phyloP scores from a whole-genome alignment of 2,113 vertebrate genomes.

The Neodon shergylaensis region DNA sequence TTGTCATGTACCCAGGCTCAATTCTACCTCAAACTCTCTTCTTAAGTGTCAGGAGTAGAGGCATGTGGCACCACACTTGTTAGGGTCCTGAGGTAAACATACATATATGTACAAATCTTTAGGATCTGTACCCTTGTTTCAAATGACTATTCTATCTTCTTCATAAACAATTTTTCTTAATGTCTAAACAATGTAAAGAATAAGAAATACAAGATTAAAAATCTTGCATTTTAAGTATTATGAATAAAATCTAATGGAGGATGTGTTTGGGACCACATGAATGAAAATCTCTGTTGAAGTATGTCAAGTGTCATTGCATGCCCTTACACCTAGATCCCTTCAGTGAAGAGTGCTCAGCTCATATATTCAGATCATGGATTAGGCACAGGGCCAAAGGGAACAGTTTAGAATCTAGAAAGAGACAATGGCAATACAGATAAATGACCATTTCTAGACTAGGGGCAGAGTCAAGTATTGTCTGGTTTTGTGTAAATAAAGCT shows the following conservation, averaged over 20 bases:
- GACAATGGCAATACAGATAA: constrained; percentile 8
- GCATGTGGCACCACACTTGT: neutral
- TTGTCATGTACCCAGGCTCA: neutral
- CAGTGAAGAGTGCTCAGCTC: neutral
- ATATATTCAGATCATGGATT: neutral
- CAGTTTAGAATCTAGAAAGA: constrained; percentile 45
- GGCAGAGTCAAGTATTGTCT: neutral
- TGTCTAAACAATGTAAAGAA: neutral
- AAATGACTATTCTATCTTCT: constrained; percentile 34
- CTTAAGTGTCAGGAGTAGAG: neutral
- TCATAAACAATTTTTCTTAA: constrained; percentile 37
- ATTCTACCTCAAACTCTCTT: neutral
- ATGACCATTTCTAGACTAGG: neutral
- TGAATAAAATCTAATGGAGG: constrained; percentile 31
- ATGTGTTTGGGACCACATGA: neutral
- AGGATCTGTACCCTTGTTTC: constrained; percentile 48
- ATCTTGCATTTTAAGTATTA: constrained; percentile 35
- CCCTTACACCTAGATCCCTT: neutral
- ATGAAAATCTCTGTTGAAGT: constrained; percentile 42
- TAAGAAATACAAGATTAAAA: neutral
- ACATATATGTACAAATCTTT: neutral
- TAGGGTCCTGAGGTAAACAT: constrained; percentile 37
- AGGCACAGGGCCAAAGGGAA: neutral
- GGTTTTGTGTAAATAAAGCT: neutral
- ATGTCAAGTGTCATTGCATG: neutral